A percentile compares a stretch with the other conserved stretches of the same genome.
These are phyloP conservation scores for Tribolium madens DNA, from an alignment of 1,140 invertebrate genomes.

Conservation along the genomic window DNA sequence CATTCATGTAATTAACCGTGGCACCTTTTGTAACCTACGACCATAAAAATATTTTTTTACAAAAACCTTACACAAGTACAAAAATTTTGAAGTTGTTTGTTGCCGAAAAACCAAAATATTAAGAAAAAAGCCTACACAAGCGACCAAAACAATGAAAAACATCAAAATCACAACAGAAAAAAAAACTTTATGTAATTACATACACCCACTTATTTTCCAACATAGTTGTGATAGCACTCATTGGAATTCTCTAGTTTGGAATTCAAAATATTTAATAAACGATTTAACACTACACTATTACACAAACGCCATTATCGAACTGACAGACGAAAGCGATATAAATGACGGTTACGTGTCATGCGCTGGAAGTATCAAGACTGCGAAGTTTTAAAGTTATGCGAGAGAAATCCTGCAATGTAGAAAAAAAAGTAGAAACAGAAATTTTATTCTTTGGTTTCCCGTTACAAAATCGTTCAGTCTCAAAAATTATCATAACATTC, in stretches of 20 bases:
- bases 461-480: constrained; percentile 3
- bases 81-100: not conserved
- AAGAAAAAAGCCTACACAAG: not conserved
- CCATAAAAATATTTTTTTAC: not conserved
- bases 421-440: constrained; percentile 3
- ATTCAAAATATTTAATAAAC: not conserved
- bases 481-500: not conserved
- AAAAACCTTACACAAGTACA: not conserved
- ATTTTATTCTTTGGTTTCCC: not conserved
- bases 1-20: not conserved
- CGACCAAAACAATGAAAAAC: not conserved
- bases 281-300: not conserved
- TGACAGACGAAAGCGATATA: constrained; percentile 9
- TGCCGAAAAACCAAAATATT: not conserved
- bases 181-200: not conserved
- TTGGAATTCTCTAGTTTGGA: not conserved
- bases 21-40: not conserved
- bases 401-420: not conserved
- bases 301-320: constrained; percentile 28
- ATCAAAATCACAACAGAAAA: not conserved
- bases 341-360: not conserved
- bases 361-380: not conserved
- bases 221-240: not conserved
- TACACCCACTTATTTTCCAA: not conserved
- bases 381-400: too few relatives aligned